These are phyloP conservation scores for Melanotaenia nigrans DNA, from an alignment of 2,797 vertebrate genomes.

Conservation along the genomic window DNA sequence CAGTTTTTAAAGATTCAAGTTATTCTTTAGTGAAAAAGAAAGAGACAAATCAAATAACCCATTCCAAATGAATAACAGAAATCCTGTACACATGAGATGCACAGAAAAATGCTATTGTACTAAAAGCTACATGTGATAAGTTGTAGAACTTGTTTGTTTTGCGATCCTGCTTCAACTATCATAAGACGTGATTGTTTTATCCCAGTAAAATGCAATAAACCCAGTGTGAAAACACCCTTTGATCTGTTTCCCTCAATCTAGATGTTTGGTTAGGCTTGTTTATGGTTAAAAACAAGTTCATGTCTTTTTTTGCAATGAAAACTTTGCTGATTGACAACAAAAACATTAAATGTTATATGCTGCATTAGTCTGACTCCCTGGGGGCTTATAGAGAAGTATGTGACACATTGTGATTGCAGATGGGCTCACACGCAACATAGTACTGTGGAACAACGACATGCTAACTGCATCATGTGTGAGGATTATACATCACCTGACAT, in stretches of 20 bases:
- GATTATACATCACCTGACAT: neutral
- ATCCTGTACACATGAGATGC: neutral
- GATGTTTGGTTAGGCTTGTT: neutral
- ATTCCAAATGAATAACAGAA: neutral
- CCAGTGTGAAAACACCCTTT: neutral
- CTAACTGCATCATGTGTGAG: neutral
- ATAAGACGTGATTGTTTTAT: neutral
- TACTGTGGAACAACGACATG: neutral
- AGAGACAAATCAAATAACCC: neutral
- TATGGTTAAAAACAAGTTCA: neutral
- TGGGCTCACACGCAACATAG: neutral
- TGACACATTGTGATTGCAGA: neutral
- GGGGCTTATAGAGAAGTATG: neutral
- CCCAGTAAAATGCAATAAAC: neutral
- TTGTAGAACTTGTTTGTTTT: neutral
- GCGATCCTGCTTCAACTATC: neutral
- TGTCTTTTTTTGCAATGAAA: neutral
- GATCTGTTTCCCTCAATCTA: neutral
- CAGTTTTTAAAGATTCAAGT: neutral
- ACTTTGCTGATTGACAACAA: neutral
- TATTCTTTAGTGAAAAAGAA: neutral
- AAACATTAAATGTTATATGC: neutral
- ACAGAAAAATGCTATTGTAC: neutral
- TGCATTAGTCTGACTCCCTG: neutral
- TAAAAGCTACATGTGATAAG: neutral